phyloP scores from a whole-genome alignment of 2,113 vertebrate species.

The Anolis carolinensis region DNA sequence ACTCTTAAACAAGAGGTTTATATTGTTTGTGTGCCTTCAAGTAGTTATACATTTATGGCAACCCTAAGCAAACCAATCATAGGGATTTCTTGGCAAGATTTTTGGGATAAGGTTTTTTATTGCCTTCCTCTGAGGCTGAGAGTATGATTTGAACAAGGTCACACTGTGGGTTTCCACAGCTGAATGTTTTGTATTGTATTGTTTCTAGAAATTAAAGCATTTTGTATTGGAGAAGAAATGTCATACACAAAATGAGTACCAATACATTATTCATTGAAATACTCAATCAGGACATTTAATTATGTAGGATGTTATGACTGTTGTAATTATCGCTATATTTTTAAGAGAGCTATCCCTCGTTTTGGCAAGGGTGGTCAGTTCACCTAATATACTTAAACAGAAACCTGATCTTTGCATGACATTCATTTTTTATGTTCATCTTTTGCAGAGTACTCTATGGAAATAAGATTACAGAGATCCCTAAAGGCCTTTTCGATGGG shows the following conservation, averaged over 20 bases:
- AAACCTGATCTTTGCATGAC: constrained; percentile 58
- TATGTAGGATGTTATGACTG: constrained; percentile 45
- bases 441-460: constrained; percentile 93
- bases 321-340: constrained; percentile 52
- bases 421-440: constrained; percentile 66
- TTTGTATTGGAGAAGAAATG: constrained; percentile 23
- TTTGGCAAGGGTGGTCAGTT: constrained; percentile 29
- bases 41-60: too few relatives aligned
- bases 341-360: constrained; percentile 64
- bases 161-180: too few relatives aligned
- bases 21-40: constrained; percentile 4
- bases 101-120: too few relatives aligned
- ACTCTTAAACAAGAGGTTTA: constrained; percentile 59
- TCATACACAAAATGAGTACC: constrained; percentile 60
- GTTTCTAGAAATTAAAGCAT: constrained; percentile 41
- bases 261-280: constrained; percentile 63
- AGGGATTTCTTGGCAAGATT: too few relatives aligned
- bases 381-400: constrained; percentile 40
- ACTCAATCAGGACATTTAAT: constrained; percentile 66
- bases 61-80: too few relatives aligned
- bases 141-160: too few relatives aligned
- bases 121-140: too few relatives aligned
- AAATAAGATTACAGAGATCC: constrained; percentile 97
- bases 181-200: constrained; percentile 24
- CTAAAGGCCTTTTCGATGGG: constrained; percentile 96